Percentiles rank a stretch among this genome's conserved stretches.
Conservation (phyloP, 2,797 vertebrate genomes). For the Moxostoma hubbsi region DNA sequence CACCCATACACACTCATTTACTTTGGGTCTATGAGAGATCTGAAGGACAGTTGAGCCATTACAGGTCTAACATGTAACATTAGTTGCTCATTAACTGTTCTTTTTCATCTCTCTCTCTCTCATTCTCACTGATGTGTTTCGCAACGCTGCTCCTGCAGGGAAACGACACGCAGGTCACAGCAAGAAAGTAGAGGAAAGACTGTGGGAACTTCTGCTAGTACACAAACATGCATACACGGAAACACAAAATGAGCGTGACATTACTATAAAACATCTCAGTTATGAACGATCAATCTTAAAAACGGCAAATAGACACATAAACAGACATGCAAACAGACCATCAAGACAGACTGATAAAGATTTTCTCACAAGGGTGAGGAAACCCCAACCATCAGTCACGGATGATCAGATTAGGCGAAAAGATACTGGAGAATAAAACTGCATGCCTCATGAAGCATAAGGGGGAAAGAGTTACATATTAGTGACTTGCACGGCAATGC, state of each 20-base stretch:
- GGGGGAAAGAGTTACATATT: background rate
- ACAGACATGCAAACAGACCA: background rate
- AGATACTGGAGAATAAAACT: conserved; percentile 20
- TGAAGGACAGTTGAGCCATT: conserved; percentile 29
- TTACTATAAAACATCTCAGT: conserved; percentile 4
- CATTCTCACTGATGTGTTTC: conserved; percentile 27
- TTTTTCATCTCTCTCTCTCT: conserved; percentile 6
- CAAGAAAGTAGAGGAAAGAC: conserved; percentile 31
- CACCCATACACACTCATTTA: conserved; percentile 3
- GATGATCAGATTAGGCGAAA: conserved; percentile 5
- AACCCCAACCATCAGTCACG: background rate
- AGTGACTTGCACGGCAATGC: background rate
- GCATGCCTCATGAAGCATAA: background rate
- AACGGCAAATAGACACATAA: conserved; percentile 1
- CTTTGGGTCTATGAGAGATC: background rate
- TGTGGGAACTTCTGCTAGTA: conserved; percentile 37
- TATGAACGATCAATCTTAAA: background rate
- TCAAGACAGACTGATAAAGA: background rate
- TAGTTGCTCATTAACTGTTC: conserved; percentile 50
- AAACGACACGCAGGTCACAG: conserved; percentile 47
- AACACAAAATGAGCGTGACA: background rate
- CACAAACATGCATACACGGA: background rate
- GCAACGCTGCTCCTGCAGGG: conserved; percentile 30
- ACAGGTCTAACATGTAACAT: conserved; percentile 35
- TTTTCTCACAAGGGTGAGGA: background rate